phyloP scores from a whole-genome alignment of 2,888 invertebrate genomes.

The Ferdinandea cuprea region DNA sequence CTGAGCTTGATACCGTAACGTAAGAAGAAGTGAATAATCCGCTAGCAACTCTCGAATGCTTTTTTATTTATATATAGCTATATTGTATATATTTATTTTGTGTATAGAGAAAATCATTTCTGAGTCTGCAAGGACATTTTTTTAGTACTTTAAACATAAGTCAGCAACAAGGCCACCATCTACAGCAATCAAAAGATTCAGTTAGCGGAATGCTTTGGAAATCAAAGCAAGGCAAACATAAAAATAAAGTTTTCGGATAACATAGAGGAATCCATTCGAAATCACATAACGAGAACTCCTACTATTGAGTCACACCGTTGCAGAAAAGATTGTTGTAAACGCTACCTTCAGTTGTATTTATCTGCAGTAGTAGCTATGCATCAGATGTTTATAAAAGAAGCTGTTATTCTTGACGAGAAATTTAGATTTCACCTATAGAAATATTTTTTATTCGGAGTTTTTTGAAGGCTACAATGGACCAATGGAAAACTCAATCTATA shows the following conservation, averaged over 20 bases:
- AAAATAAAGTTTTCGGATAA: not conserved
- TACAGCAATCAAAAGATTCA: too few species aligned
- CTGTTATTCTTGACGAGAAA: not conserved
- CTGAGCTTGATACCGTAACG: too few species aligned
- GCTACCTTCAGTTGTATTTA: not conserved
- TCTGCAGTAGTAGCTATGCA: not conserved
- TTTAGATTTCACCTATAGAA: not conserved
- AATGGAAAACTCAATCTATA: not conserved
- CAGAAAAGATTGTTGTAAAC: not conserved
- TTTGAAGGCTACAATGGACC: not conserved
- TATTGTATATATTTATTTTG: too few species aligned
- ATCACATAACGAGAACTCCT: not conserved
- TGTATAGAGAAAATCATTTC: too few species aligned
- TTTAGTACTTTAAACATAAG: too few species aligned
- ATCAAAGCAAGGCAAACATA: not conserved
- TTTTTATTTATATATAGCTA: too few species aligned
- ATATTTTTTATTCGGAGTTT: not conserved
- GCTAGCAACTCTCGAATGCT: too few species aligned
- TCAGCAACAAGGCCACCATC: too few species aligned
- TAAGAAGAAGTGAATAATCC: too few species aligned
- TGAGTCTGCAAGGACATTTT: too few species aligned
- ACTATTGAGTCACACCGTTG: conserved; percentile 1
- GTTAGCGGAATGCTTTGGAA: too few species aligned
- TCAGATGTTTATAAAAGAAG: not conserved
- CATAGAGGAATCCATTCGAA: conserved; percentile 6